Base-by-base conservation (phyloP, 2,888 invertebrate species). In the Phortica magna region DNA sequence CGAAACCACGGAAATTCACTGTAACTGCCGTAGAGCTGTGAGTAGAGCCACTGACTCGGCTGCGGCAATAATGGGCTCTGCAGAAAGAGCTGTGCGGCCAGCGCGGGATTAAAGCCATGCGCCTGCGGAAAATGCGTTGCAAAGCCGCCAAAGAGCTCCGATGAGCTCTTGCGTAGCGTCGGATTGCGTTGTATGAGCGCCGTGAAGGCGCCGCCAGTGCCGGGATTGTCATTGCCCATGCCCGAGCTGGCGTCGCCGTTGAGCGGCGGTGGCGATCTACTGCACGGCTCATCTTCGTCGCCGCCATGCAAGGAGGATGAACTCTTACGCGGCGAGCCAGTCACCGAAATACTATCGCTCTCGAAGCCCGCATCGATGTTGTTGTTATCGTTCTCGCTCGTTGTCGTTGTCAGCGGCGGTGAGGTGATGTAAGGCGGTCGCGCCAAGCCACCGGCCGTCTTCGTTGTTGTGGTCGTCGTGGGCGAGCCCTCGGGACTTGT, bases 21-120 rank as follows among this genome's bases (percentile, higher is more conserved):
- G 74, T 92, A 93, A 76, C 93, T 94, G 43, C 95, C 95, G 88
- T 96, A 96, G 1, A 96, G 92, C 86, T 96, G 96, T 0, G 95
- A 95, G 87, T 96, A 96, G 6, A 96, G 91, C 96, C 96, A 96
- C 78, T 96, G 96, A 55, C 95, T 95, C 7, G 95, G 95, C 0
- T 95, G 95, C 0, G 96, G 96, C 79, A 96, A 91, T 14, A 96
- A 92, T 0, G 96, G 96, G 5, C 95, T 94, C 88, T 96, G 96
- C 55, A 96, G 93, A 88, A 96, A 96, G 72, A 96, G 92, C 89
- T 95, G 95, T 0, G 95, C 95, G 0, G 95, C 95, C 83, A 94
- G 84, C 2, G 94, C 93, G 59, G 93, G 93, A 89, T 93, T 93
- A 82, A 94, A 93, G 70, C 93, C 90, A 80, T 92, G 92, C 87